phyloP scores from a whole-genome alignment of 2,113 vertebrate genomes.

The Rhinolophus ferrumequinum region DNA sequence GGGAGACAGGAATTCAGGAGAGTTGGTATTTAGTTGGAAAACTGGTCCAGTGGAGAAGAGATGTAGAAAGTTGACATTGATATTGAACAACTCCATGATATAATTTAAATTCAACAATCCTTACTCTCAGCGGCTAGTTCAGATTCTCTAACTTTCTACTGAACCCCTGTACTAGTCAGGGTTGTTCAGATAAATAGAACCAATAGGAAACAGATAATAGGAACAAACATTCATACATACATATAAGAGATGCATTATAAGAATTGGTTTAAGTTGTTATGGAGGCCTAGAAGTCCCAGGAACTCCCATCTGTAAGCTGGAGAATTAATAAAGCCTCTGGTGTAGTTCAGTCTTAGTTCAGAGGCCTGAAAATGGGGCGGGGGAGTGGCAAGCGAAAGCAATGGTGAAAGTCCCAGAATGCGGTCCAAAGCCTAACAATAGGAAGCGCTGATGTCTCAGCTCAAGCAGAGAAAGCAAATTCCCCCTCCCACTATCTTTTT shows the following conservation, averaged over 20 bases:
- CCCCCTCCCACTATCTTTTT: neutral
- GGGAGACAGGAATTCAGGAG: neutral
- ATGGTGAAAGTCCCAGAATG: neutral
- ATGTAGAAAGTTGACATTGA: neutral
- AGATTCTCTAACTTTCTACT: neutral
- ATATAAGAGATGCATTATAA: neutral
- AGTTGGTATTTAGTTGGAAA: neutral
- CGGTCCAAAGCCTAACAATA: neutral
- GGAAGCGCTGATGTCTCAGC: neutral
- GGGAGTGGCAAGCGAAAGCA: neutral
- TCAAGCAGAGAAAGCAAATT: neutral
- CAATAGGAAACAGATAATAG: neutral
- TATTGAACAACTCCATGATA: neutral
- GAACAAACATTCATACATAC: neutral
- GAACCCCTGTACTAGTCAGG: neutral
- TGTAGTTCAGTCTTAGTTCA: neutral
- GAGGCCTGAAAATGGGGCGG: neutral
- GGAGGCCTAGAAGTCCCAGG: neutral
- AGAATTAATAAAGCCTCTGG: neutral
- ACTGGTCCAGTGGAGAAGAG: neutral
- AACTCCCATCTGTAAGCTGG: neutral
- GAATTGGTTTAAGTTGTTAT: neutral
- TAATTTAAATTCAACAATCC: neutral
- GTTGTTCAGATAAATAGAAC: neutral
- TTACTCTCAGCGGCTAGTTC: neutral